A percentile compares a stretch with the other conserved stretches of the same genome.
Evolutionary conservation across 2,113 vertebrate genomes (phyloP).

Genomic region (rat (Rattus norvegicus)): GRCr8 NC_086019.1:218032001-218032500

Average conservation of each 20-base stretch:
- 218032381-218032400: not conserved
- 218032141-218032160: not conserved
- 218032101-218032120: not conserved
- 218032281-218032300: not conserved
- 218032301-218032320: constrained; percentile 12
- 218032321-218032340: not conserved
- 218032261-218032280: not conserved
- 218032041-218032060: not conserved
- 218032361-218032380: not conserved
- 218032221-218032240: not conserved
- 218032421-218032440: not conserved
- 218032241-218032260: not conserved
- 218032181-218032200: not conserved
- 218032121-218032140: not conserved
- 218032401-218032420: not conserved
- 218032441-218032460: not conserved
- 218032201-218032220: not conserved
- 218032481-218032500: not conserved
- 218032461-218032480: not conserved
- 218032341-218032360: not conserved
- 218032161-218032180: not conserved
- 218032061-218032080: not conserved
- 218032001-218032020: not conserved
- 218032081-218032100: not conserved
- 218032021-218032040: not conserved